Conservation (phyloP, 2,888 invertebrate species). For the Ectemnius cavifrons region DNA sequence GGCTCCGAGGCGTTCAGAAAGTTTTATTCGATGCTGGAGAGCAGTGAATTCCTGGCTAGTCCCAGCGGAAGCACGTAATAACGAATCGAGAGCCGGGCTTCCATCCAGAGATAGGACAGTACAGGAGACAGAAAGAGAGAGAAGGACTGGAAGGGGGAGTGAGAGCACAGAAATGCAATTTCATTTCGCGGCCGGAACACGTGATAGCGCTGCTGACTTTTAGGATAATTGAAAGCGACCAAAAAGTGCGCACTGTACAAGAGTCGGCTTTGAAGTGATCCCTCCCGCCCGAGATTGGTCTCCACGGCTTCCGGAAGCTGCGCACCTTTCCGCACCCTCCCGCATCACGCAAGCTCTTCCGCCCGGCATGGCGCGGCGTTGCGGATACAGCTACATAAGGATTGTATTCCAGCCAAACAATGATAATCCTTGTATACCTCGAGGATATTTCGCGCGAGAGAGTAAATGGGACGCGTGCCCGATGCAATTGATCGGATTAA, state of each 20-base stretch:
- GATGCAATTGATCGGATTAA: neutral
- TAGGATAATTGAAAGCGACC: slow-evolving; percentile 51
- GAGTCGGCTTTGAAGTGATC: slow-evolving; percentile 45
- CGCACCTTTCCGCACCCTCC: neutral
- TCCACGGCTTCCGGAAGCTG: neutral
- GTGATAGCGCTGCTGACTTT: slow-evolving; percentile 34
- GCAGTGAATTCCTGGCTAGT: neutral
- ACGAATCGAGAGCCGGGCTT: neutral
- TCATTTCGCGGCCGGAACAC: slow-evolving; percentile 30
- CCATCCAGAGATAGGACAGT: neutral
- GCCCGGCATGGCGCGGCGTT: too few species aligned
- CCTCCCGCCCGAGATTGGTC: slow-evolving; percentile 34
- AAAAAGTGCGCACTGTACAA: slow-evolving; percentile 33
- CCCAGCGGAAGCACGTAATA: neutral
- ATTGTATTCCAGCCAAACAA: neutral
- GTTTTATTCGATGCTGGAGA: neutral
- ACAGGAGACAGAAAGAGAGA: neutral
- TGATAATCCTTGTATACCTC: too few species aligned
- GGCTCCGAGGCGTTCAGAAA: too few species aligned
- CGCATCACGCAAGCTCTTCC: neutral
- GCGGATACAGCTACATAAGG: neutral
- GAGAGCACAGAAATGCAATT: slow-evolving; percentile 35
- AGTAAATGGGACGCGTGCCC: too few species aligned
- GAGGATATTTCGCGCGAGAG: too few species aligned
- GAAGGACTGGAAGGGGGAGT: neutral